Conservation (phyloP, 2,797 vertebrate species). For the Furcifer pardalis region DNA sequence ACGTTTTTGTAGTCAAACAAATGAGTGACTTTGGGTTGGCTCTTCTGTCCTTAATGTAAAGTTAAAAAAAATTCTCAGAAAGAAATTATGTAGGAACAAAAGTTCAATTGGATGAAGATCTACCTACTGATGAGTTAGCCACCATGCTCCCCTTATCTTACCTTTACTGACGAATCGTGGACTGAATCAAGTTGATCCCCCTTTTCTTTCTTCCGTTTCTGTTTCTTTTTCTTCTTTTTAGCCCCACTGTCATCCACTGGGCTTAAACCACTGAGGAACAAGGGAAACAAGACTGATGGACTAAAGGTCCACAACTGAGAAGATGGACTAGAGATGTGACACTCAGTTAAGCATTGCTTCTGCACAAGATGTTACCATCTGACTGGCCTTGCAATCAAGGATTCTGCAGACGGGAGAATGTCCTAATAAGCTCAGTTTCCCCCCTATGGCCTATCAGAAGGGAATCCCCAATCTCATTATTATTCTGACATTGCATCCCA, state of each 20-base stretch:
- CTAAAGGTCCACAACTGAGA: no score
- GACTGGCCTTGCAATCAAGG: no score
- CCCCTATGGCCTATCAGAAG: no score
- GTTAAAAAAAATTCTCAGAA: neutral
- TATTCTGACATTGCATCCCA: no score
- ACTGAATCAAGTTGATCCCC: constrained; percentile 81
- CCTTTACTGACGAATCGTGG: constrained; percentile 90
- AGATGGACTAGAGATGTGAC: neutral
- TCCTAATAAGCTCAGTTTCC: no score
- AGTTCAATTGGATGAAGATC: neutral
- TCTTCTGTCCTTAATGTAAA: neutral
- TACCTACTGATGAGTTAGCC: neutral
- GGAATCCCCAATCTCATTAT: no score
- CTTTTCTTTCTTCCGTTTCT: constrained; percentile 95
- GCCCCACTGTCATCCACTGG: constrained; percentile 89
- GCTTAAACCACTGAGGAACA: constrained; percentile 83
- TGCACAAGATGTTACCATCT: neutral
- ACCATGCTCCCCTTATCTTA: constrained; percentile 31
- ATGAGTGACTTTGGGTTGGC: neutral
- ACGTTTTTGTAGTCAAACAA: neutral
- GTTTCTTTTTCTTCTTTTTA: constrained; percentile 99
- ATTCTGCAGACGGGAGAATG: no score
- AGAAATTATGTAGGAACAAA: neutral
- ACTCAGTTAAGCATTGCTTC: neutral
- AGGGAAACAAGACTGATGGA: constrained; percentile 60